A percentile compares a stretch with the other conserved stretches of the same genome.
Evolutionary conservation across 2,797 vertebrate species (phyloP).

Genomic region (Chiroxiphia lanceolata): DNA sequence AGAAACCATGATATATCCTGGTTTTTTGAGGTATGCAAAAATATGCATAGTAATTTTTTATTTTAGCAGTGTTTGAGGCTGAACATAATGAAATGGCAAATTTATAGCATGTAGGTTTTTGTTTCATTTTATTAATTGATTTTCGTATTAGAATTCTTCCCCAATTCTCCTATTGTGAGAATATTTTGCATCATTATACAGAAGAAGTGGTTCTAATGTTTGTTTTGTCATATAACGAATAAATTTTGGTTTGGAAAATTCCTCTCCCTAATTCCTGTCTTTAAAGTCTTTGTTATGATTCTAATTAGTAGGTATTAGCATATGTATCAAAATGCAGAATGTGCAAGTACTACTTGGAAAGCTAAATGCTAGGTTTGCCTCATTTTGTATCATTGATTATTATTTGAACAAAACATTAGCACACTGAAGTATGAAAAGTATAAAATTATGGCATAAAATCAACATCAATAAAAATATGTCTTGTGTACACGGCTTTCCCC

Average conservation of each 20-base stretch:
- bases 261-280: slow-evolving; percentile 54
- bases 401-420: slow-evolving; percentile 45
- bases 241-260: slow-evolving; percentile 53
- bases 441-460: slow-evolving; percentile 31
- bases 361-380: slow-evolving; percentile 55
- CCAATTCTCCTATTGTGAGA: not conserved
- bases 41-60: not conserved
- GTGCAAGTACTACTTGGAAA: slow-evolving; percentile 39
- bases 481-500: not conserved
- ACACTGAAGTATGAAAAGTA: slow-evolving; percentile 25
- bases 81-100: not conserved
- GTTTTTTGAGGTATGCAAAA: not conserved
- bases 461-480: slow-evolving; percentile 1
- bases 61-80: not conserved
- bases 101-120: not conserved
- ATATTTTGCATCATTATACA: slow-evolving; percentile 4
- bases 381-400: slow-evolving; percentile 40
- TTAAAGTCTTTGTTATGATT: slow-evolving; percentile 51
- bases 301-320: slow-evolving; percentile 67
- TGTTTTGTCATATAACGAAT: slow-evolving; percentile 13
- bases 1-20: not conserved
- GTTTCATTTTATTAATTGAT: not conserved
- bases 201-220: slow-evolving; percentile 36
- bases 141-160: not conserved
- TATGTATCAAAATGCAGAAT: slow-evolving; percentile 57